Base-by-base conservation (phyloP, 2,888 invertebrate species). In the Lasius fuliginosus region DNA sequence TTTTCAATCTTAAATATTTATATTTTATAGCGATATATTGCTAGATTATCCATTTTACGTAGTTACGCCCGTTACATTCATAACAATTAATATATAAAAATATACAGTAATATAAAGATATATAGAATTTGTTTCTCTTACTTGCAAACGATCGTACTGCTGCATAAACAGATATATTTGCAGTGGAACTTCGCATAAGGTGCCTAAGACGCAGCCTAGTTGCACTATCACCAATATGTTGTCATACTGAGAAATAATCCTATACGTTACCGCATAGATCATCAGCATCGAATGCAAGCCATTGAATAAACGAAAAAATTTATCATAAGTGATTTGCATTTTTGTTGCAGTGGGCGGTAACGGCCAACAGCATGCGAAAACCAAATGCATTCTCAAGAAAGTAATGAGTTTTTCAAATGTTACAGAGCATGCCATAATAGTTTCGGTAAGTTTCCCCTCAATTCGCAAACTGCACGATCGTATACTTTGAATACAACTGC, bases 161-260 rank as follows among this genome's bases (percentile, higher is more conserved):
- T 18, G 56, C 36, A 36, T 27, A 40, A 73, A 73, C 36, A 58
- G 33, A 58, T 11, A 73, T 56, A 73, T 73, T 6, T 73, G 73
- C 18, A 73, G 2, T 40, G 12, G 56, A 73, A 73, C 27, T 58
- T 73, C 73, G 36, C 73, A 73, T 15, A 73, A 18, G 6, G 36
- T 58, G 5, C 53, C 53, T 15, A 73, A 27, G 4, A 36, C 36
- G 9, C 73, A 73, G 23, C 53, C 40, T 73, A 73, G 27, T 73
- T 73, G 73, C 6, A 40, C 40, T 60, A 60, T 6, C 15, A 60
- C 8, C 60, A 60, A 60, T 6, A 12, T 27, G 15, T 60, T 60
- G 6, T 60, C 6, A 15, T 60, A 60, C 30, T 60, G 27, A 27
- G 60, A 15, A 12, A 30, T 15, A 15, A 60, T 60, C 6, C 27